Evolutionary conservation across 2,888 invertebrate genomes (phyloP).

Genomic region (Chymomyza caudatula): DNA sequence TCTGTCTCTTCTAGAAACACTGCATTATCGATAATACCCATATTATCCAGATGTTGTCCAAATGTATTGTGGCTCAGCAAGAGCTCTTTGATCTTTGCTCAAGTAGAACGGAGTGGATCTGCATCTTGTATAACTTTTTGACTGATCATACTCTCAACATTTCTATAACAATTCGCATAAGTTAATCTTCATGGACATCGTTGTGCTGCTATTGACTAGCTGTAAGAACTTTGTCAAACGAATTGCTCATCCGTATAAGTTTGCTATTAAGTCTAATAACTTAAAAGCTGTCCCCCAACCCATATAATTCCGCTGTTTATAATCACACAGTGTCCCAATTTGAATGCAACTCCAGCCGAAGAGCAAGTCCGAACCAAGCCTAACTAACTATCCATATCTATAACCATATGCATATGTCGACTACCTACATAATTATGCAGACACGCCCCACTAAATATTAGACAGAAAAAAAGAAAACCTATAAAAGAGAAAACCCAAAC

Average conservation of each 20-base stretch:
- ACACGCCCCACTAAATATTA: constrained; percentile 49
- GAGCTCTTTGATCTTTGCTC: no score
- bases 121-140: no score
- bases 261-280: not conserved
- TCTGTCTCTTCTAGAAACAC: no score
- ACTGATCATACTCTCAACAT: no score
- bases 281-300: not conserved
- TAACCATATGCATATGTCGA: constrained; percentile 28
- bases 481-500: constrained; percentile 12
- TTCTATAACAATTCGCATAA: no score
- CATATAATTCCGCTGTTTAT: not conserved
- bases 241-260: not conserved
- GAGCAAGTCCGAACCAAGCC: not conserved
- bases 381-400: not conserved
- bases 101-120: no score
- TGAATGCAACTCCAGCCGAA: not conserved
- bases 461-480: constrained; percentile 19
- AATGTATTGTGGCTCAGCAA: no score
- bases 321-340: not conserved
- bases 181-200: no score
- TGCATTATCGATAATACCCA: no score
- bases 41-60: no score
- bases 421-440: constrained; percentile 48
- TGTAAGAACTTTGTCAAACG: no score
- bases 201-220: no score